phyloP scores from a whole-genome alignment of 2,113 vertebrate species.

The Gavia stellata region DNA sequence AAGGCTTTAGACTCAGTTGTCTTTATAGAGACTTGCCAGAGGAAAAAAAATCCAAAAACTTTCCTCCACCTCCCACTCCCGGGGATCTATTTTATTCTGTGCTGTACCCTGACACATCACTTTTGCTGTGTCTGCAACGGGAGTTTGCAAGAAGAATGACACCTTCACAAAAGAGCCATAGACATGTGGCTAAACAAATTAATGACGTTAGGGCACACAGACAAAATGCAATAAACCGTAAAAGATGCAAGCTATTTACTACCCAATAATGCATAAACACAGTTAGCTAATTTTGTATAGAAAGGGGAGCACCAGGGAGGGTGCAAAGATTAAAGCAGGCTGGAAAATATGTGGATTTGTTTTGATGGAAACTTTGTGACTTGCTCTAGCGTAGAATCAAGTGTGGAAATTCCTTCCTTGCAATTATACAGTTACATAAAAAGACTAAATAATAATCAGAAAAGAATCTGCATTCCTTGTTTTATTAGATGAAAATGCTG shows the following conservation, averaged over 20 bases:
- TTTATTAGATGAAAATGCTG: conserved; percentile 22
- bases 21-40: background rate
- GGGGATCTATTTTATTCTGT: background rate
- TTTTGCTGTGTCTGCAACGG: background rate
- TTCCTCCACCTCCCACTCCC: background rate
- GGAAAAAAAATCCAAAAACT: background rate
- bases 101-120: background rate
- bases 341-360: conserved; percentile 51
- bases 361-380: conserved; percentile 43
- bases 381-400: background rate
- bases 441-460: background rate
- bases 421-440: background rate
- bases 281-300: background rate
- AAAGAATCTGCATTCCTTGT: background rate
- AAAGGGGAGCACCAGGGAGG: background rate
- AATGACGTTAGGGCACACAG: background rate
- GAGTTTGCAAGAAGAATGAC: background rate
- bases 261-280: background rate
- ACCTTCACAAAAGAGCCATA: conserved; percentile 28
- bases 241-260: background rate
- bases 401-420: conserved; percentile 23
- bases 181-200: background rate
- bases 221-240: background rate
- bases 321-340: background rate
- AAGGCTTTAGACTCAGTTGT: background rate